Percentiles rank a stretch among this genome's conserved stretches.
These are phyloP conservation scores for Dugesia japonica DNA, from an alignment of 2,888 invertebrate genomes.

Conservation along the genomic window DNA sequence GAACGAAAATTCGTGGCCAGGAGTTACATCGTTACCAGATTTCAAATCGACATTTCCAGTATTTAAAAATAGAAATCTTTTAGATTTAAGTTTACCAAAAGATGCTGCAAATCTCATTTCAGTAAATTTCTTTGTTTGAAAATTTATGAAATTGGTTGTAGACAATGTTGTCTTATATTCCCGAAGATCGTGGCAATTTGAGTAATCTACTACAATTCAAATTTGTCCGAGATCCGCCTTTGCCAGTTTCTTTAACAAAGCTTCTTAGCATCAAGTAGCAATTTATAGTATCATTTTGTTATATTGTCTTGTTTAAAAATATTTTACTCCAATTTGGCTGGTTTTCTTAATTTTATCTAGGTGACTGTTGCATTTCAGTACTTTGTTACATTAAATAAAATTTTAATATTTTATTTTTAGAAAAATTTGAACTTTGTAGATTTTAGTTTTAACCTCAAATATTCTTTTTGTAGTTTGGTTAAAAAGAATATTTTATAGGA, in stretches of 20 bases:
- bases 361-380: too few relatives aligned
- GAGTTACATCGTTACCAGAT: not conserved
- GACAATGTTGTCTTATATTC: constrained; percentile 12
- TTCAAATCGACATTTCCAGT: not conserved
- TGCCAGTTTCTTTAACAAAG: not conserved
- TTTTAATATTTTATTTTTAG: too few relatives aligned
- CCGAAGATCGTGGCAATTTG: not conserved
- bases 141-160: not conserved
- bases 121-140: not conserved
- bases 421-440: too few relatives aligned
- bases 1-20: not conserved
- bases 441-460: too few relatives aligned
- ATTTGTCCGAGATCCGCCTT: constrained; percentile 7
- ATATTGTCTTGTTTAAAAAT: too few relatives aligned
- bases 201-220: not conserved
- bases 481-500: too few relatives aligned
- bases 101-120: constrained; percentile 4
- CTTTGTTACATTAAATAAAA: too few relatives aligned
- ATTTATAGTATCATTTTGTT: not conserved
- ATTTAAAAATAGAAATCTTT: constrained; percentile 10
- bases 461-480: too few relatives aligned
- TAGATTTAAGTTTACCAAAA: not conserved
- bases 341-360: too few relatives aligned
- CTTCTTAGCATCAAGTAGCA: not conserved
- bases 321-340: too few relatives aligned